A percentile compares a stretch with the other conserved stretches of the same genome.
Evolutionary conservation across 1,140 invertebrate species (phyloP).

Genomic region (Bombyx mori): DNA sequence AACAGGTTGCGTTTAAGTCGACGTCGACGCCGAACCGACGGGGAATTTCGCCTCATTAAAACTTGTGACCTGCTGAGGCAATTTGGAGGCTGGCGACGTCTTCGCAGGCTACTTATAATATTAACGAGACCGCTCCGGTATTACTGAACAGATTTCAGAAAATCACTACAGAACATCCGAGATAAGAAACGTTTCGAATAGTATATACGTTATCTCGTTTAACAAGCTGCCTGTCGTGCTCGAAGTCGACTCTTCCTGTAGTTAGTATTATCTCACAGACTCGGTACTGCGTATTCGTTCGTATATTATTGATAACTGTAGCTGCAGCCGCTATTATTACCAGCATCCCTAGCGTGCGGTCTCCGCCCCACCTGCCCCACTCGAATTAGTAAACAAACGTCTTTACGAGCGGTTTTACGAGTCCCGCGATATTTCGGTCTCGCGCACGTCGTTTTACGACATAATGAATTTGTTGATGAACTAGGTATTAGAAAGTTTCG

Average conservation of each 20-base stretch:
- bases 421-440: slow-evolving; percentile 66
- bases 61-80: slow-evolving; percentile 63
- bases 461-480: slow-evolving; percentile 71
- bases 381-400: slow-evolving; percentile 70
- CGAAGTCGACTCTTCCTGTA: too few relatives aligned
- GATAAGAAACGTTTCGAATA: too few relatives aligned
- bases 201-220: too few relatives aligned
- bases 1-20: slow-evolving; percentile 66
- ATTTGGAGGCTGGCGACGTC: slow-evolving; percentile 49
- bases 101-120: slow-evolving; percentile 16
- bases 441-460: slow-evolving; percentile 64
- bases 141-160: too few relatives aligned
- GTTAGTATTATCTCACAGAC: too few relatives aligned
- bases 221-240: too few relatives aligned
- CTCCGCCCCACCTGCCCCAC: slow-evolving; percentile 57
- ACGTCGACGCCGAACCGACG: slow-evolving; percentile 47
- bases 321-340: slow-evolving; percentile 41
- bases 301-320: too few relatives aligned
- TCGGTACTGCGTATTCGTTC: too few relatives aligned
- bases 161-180: too few relatives aligned
- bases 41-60: slow-evolving; percentile 69
- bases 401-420: slow-evolving; percentile 68
- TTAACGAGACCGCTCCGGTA: too few relatives aligned
- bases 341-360: slow-evolving; percentile 46
- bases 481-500: slow-evolving; percentile 65